Evolutionary conservation across 2,888 invertebrate genomes (phyloP), one percentile per base, ranked within the genome.

Genomic region (Amphipoea lucens): DNA sequence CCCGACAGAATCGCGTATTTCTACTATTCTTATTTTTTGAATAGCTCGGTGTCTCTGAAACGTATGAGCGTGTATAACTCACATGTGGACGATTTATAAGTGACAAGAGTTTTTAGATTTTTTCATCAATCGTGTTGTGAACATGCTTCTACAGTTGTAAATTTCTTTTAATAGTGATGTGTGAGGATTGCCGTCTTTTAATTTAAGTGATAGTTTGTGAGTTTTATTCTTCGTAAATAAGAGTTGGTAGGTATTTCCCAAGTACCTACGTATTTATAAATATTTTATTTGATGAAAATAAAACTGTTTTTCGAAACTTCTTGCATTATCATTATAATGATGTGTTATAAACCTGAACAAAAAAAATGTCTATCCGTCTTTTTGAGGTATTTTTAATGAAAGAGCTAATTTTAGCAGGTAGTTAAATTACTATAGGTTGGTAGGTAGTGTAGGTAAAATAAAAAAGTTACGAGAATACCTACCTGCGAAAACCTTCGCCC

Each of bases 11-110:
- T 68, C 14, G 12, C n/a, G 62, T 69, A 76, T 76, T 69, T 69
- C 40, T 51, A 63, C n/a, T 14, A 71, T 42, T 82, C 3, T 12
- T 57, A 42, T 17, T 76, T 67, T 48, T 40, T 67, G 51, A 60
- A 81, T 54, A 45, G 65, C 80, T 79, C 40, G 20, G 60, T 76
- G 76, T 51, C n/a, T 80, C 36, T 70, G 74, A 74, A 74, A 81
- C 51, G 42, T 85, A 74, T 72, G 71, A 67, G 74, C 60, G 36
- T 60, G 12, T 68, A 62, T 76, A 76, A 72, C 74, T 82, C 82
- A 78, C 77, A 81, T 65, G 71, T 62, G 77, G 20, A 72, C 65
- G 66, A 66, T 81, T 85, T 85, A 81, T 45, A 63, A 72, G 62
- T 66, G 74, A 62, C 85, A 78, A 42, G n/a, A 74, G 71, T 70